Base-by-base conservation (phyloP, 2,797 vertebrate genomes). In the Phrynocephalus forsythii region DNA sequence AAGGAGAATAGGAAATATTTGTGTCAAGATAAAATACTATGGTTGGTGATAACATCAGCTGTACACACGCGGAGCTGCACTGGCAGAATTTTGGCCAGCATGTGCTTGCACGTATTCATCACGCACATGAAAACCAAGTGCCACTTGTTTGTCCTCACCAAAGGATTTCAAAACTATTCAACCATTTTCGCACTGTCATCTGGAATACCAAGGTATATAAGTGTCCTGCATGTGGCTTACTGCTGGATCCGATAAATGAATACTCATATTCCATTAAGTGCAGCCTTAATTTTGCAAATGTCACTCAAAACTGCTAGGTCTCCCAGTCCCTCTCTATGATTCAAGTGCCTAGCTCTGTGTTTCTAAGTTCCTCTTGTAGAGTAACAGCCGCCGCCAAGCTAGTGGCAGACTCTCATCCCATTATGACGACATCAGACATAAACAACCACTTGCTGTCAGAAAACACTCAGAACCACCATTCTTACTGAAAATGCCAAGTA, bases 211-310 rank as follows among this genome's bases (percentile, higher is more conserved):
- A n/a, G 3, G 10, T 56, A 48, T 60, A 24, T 33, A 88, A 68
- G 24, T 63, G 76, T 20, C 80, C 80, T 38, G 22, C 73, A 72
- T n/a, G 15, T 20, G 48, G 52, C 48, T 73, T 73, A 67, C 15
- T 33, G 75, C 16, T 20, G 44, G 69, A 38, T 52, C 24, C 48
- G 52, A 84, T 75, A 79, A 80, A 84, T 30, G 11, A 28, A 56
- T 56, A 79, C 11, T n/a, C 69, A 50, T 33, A 75, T 48, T 72
- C 60, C 68, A 20, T 24, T 30, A 56, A 33, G 38, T 67, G 87
- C 56, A 84, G 52, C 20, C 60, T 38, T 68, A 68, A 81, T 76
- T 88, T 85, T 81, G 83, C 16, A 85, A 84, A 67, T 68, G 22
- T 56, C 15, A 48, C 7, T 60, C 18, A 69, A 5, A 6, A 76